Evolutionary conservation across 2,113 vertebrate species (phyloP).

Genomic region (Xerus inauris): DNA sequence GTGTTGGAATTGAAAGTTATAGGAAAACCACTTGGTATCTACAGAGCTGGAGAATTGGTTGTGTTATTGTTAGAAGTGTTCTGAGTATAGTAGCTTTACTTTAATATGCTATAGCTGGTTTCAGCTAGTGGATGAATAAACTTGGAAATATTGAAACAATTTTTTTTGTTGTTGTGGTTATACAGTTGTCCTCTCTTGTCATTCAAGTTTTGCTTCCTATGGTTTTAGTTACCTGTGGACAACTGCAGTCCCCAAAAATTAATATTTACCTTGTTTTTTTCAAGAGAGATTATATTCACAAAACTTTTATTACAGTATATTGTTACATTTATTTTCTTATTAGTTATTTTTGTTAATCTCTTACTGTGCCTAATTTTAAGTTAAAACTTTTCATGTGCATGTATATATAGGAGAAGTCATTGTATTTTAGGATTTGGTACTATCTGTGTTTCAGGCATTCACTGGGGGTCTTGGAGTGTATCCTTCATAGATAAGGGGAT

Average conservation of each 20-base stretch:
- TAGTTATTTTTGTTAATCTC: not conserved
- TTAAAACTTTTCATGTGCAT: not conserved
- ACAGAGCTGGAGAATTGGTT: not conserved
- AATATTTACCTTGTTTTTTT: not conserved
- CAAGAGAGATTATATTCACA: not conserved
- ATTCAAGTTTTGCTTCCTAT: not conserved
- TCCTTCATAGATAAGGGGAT: not conserved
- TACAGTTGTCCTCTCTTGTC: not conserved
- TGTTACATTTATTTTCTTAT: not conserved
- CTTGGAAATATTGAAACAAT: not conserved
- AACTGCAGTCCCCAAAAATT: not conserved
- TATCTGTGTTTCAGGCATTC: not conserved
- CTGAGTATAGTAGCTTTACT: not conserved
- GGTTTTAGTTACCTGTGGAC: not conserved
- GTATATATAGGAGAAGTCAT: not conserved
- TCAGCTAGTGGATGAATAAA: not conserved
- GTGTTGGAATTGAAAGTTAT: not conserved
- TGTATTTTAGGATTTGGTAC: not conserved
- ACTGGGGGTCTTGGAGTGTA: not conserved
- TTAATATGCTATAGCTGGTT: not conserved
- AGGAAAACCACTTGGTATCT: not conserved
- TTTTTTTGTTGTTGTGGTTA: not conserved
- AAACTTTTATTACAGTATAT: not conserved
- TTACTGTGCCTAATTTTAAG: not conserved
- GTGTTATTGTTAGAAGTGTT: not conserved